Conservation (phyloP, 1,140 invertebrate genomes). For the Drosophila insularis region DNA sequence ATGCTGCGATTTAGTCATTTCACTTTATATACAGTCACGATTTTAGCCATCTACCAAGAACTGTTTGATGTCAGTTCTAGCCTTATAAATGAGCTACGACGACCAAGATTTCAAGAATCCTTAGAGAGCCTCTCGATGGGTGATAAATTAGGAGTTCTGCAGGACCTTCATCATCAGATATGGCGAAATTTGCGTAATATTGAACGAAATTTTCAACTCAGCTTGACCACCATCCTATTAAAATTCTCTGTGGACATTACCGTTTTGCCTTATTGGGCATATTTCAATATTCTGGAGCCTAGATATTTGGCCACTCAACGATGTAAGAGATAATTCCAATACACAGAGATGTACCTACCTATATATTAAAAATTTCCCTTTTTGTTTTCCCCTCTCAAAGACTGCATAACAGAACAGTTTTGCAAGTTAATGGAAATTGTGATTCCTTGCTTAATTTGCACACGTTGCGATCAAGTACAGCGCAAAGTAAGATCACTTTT, state of each 20-base stretch:
- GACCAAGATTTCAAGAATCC: slow-evolving; percentile 17
- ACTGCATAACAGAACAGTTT: slow-evolving; percentile 39
- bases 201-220: slow-evolving; percentile 42
- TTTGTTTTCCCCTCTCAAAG: slow-evolving; percentile 5
- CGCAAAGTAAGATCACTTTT: slow-evolving; percentile 34
- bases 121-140: background rate
- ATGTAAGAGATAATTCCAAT: background rate
- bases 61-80: slow-evolving; percentile 11
- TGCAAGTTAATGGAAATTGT: slow-evolving; percentile 47
- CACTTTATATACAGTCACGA: slow-evolving; percentile 29
- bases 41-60: slow-evolving; percentile 49
- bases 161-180: slow-evolving; percentile 36
- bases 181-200: slow-evolving; percentile 46
- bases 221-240: slow-evolving; percentile 32
- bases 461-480: slow-evolving; percentile 41
- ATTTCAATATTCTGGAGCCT: slow-evolving; percentile 17
- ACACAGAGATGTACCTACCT: background rate
- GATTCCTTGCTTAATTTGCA: slow-evolving; percentile 49
- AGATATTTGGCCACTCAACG: background rate
- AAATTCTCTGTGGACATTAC: slow-evolving; percentile 52
- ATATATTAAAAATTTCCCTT: background rate
- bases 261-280: slow-evolving; percentile 56
- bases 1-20: slow-evolving; percentile 46
- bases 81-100: slow-evolving; percentile 35
- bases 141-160: slow-evolving; percentile 29